Percentiles rank a stretch among this genome's conserved stretches.
Evolutionary conservation across 2,797 vertebrate genomes (phyloP).

Genomic region (Thunnus albacares): DNA sequence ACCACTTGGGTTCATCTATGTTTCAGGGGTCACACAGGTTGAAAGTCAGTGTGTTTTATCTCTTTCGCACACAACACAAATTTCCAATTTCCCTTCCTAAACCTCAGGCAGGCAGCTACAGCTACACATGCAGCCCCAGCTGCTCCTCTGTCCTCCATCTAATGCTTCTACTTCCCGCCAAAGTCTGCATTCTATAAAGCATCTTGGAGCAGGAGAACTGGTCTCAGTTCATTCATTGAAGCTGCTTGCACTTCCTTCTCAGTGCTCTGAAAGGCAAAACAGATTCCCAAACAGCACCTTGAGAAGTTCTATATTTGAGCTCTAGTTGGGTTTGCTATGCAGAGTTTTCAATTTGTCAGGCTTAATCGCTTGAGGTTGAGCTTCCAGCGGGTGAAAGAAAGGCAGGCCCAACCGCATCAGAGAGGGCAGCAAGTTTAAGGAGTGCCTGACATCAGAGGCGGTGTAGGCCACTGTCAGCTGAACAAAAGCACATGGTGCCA

Average conservation of each 20-base stretch:
- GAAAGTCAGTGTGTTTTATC: conserved; percentile 22
- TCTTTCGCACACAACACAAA: conserved; percentile 57
- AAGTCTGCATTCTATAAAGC: conserved; percentile 42
- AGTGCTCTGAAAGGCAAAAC: background rate
- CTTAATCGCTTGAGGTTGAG: conserved; percentile 59
- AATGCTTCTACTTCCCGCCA: conserved; percentile 41
- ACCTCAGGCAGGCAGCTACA: conserved; percentile 48
- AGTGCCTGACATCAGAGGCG: conserved; percentile 78
- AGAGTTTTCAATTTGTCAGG: conserved; percentile 68
- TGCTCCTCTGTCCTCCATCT: conserved; percentile 36
- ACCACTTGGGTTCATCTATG: conserved; percentile 35
- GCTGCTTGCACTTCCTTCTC: conserved; percentile 9
- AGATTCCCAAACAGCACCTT: conserved; percentile 17
- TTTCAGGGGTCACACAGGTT: conserved; percentile 48
- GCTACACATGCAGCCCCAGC: conserved; percentile 43
- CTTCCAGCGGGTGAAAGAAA: conserved; percentile 67
- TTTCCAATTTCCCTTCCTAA: conserved; percentile 64
- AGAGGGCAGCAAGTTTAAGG: conserved; percentile 75
- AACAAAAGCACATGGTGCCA: conserved; percentile 83
- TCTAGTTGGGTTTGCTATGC: conserved; percentile 21
- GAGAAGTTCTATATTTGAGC: conserved; percentile 35
- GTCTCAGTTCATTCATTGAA: background rate
- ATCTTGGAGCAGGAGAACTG: background rate
- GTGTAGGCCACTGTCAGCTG: conserved; percentile 71
- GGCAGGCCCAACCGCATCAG: conserved; percentile 74